Evolutionary conservation across 2,888 invertebrate genomes (phyloP), one percentile per base, ranked within the genome.

Genomic region (Podabrus alpinus): DNA sequence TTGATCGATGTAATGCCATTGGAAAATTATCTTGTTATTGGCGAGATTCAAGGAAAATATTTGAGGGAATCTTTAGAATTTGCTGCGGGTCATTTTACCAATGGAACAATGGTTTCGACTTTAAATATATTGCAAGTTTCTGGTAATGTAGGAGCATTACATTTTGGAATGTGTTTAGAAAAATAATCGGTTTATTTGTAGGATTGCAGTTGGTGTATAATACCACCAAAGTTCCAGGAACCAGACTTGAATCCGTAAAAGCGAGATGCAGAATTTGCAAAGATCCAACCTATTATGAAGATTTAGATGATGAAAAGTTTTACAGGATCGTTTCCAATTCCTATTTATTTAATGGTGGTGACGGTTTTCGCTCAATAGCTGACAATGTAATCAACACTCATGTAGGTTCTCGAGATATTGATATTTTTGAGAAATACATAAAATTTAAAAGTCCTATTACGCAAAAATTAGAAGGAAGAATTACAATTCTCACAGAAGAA

Each of bases 1-100:
- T 82, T 95, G 9, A 86, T 94, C 5, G 90, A 91, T 80, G 90
- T 92, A 16, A 89, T 92, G 76, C 96, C 96, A 0, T 96, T 96
- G 83, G 92, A 92, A 83, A 95, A 95, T 86, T 90, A 90, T 62
- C 88, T 95, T 75, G 92, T 94, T 17, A 45, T 76, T 45, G 80
- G 77, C 9, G 76, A 72, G 29, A n/a, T 80, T 11, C 64, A 77
- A 68, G 80, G 80, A 24, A 74, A 74, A 29, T 75, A 78, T 60
- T 69, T 80, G 19, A 71, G 69, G 29, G 77, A 75, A 10, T 24
- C 71, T 17, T 88, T 93, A 1, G 93, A 93, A 85, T 89, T 88
- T 82, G 88, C 90, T 0, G 89, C 90, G 0, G 87, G 87, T 16
- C 84, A 84, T 11, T 11, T 11, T 3, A 86, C 85, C 81, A 83